Evolutionary conservation across 2,888 invertebrate genomes (phyloP).

Genomic region (Polydrusus cervinus): DNA sequence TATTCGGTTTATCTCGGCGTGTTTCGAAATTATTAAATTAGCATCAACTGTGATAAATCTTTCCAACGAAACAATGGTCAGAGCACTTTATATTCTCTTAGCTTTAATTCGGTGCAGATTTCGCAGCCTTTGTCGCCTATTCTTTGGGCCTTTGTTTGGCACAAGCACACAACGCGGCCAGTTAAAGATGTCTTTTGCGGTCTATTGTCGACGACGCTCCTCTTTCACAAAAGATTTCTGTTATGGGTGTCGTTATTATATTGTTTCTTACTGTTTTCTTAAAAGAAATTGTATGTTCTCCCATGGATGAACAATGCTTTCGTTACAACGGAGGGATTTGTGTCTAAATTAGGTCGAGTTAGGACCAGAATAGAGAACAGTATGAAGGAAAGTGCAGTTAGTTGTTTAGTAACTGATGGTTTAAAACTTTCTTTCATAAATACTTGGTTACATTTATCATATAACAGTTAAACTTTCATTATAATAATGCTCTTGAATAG

Average conservation of each 20-base stretch:
- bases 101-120: constrained; percentile 60
- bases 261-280: constrained; percentile 40
- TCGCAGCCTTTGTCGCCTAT: constrained; percentile 60
- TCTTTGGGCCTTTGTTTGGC: constrained; percentile 55
- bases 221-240: constrained; percentile 46
- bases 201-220: constrained; percentile 47
- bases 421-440: constrained; percentile 9
- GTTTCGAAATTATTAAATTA: constrained; percentile 58
- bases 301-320: constrained; percentile 12
- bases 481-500: not conserved
- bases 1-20: constrained; percentile 56
- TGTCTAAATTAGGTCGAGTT: constrained; percentile 28
- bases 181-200: constrained; percentile 54
- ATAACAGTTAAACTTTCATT: not conserved
- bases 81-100: constrained; percentile 57
- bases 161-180: constrained; percentile 45
- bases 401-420: not conserved
- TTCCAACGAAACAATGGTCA: constrained; percentile 57
- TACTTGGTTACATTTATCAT: constrained; percentile 4
- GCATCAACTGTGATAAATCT: constrained; percentile 58
- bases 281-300: constrained; percentile 16
- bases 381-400: not conserved
- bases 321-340: constrained; percentile 12
- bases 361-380: not conserved
- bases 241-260: constrained; percentile 50